Evolutionary conservation across 1,140 invertebrate species (phyloP), one percentile per base, ranked within the genome.

Genomic region (Brachionus plicatilis): DNA sequence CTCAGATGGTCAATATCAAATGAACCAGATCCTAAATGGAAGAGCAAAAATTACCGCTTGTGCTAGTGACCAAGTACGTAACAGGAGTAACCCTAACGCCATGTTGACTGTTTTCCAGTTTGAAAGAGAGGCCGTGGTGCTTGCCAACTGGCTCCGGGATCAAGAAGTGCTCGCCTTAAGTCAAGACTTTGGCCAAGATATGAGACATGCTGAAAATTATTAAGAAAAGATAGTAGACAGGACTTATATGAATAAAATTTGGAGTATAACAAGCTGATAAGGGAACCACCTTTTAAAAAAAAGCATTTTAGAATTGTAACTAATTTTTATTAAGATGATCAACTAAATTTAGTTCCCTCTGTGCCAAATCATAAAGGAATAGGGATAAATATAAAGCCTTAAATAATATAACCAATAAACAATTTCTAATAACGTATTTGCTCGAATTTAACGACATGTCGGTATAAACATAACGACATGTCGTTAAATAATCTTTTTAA

Each of bases 241-340:
- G 65, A 68, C 60, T 33, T 82, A 9, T 82, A 82, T 37, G 79
- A 82, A 45, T n/a, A 82, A 65, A 82, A 82, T 82, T 45, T 82
- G 20, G 50, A 82, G 41, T 82, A 82, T 27, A 82, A 82, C 20
- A 70, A 83, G 53, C 33, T 83, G 8, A 37, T 83, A 7, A 70
- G 50, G 41, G 82, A 83, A 43, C 29, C 29, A 29, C 1, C 29
- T 29, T 29, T 29, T 29, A 29, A 29, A 29, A 29, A 29, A 29
- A 29, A n/a, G 29, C 29, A 29, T 1, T 29, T 29, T 29, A 29
- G 29, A 29, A n/a, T 29, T 29, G 29, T 29, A 29, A 29, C 29
- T 29, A 29, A 29, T 29, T 29, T 29, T 29, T 29, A 29, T 29
- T 29, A 29, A 29, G 29, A 29, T 29, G 29, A 29, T 29, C 29